A percentile compares a stretch with the other conserved stretches of the same genome.
phyloP scores from a whole-genome alignment of 2,113 vertebrate genomes.

The Bettongia penicillata region DNA sequence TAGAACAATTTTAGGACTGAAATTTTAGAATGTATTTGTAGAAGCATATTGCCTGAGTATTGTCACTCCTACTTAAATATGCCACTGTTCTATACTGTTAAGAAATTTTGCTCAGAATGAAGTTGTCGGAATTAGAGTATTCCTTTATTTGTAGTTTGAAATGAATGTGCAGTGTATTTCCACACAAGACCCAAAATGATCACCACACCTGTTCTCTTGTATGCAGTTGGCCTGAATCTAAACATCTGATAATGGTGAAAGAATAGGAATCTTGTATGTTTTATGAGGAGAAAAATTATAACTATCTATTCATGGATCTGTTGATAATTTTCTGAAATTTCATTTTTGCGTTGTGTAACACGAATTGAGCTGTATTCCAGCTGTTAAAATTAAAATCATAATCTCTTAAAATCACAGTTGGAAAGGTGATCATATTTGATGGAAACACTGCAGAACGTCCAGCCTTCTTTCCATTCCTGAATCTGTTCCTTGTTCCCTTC shows the following conservation, averaged over 20 bases:
- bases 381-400: too few species aligned
- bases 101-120: too few species aligned
- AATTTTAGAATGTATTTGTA: background rate
- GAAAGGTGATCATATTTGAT: background rate
- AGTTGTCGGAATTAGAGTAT: too few species aligned
- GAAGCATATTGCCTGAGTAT: background rate
- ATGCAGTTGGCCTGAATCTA: background rate
- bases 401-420: background rate
- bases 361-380: too few species aligned
- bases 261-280: background rate
- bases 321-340: background rate
- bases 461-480: background rate
- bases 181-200: background rate
- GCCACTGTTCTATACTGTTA: too few species aligned
- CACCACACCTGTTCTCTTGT: background rate
- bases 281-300: slow-evolving; percentile 1
- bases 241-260: too few species aligned
- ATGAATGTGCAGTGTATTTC: background rate
- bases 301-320: slow-evolving; percentile 10
- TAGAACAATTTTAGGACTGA: too few species aligned
- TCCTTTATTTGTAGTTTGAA: too few species aligned
- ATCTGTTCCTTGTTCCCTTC: background rate
- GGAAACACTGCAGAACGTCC: background rate
- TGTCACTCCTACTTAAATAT: background rate
- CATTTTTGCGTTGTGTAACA: slow-evolving; percentile 9